Evolutionary conservation across 2,888 invertebrate genomes (phyloP).

Genomic region (Dasypolia templi): DNA sequence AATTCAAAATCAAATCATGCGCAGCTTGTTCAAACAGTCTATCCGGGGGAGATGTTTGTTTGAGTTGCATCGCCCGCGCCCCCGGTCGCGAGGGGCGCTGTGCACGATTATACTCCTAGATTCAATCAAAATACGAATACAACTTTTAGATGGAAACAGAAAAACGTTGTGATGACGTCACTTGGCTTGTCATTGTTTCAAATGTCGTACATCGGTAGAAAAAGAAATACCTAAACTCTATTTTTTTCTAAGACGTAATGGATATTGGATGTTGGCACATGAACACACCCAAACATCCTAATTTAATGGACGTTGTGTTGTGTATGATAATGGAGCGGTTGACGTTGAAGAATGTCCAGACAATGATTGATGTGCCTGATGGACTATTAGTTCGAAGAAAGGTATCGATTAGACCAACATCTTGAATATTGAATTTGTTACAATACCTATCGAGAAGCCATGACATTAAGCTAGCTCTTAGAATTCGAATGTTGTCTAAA

Average conservation of each 20-base stretch:
- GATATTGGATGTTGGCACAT: slow-evolving; percentile 61
- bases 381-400: slow-evolving; percentile 42
- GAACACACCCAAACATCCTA: slow-evolving; percentile 53
- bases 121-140: slow-evolving; percentile 40
- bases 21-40: slow-evolving; percentile 69
- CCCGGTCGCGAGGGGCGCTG: slow-evolving; percentile 73
- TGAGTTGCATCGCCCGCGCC: slow-evolving; percentile 75
- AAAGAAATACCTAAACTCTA: slow-evolving; percentile 8
- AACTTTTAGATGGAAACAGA: neutral
- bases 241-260: slow-evolving; percentile 40
- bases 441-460: slow-evolving; percentile 5
- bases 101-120: slow-evolving; percentile 41
- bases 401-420: slow-evolving; percentile 43
- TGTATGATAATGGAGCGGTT: slow-evolving; percentile 46
- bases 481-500: slow-evolving; percentile 31
- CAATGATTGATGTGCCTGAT: slow-evolving; percentile 56
- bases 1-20: slow-evolving; percentile 62
- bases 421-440: slow-evolving; percentile 43
- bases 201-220: slow-evolving; percentile 15
- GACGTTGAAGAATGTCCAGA: slow-evolving; percentile 53
- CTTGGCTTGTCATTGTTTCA: slow-evolving; percentile 13
- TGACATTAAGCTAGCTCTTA: slow-evolving; percentile 36
- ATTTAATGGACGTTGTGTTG: slow-evolving; percentile 48
- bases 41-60: slow-evolving; percentile 77
- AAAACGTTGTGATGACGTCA: slow-evolving; percentile 14